These are phyloP conservation scores for Plumapathes pennacea DNA, from an alignment of 92 coral and sea anemone genomes.

Conservation along the genomic window DNA sequence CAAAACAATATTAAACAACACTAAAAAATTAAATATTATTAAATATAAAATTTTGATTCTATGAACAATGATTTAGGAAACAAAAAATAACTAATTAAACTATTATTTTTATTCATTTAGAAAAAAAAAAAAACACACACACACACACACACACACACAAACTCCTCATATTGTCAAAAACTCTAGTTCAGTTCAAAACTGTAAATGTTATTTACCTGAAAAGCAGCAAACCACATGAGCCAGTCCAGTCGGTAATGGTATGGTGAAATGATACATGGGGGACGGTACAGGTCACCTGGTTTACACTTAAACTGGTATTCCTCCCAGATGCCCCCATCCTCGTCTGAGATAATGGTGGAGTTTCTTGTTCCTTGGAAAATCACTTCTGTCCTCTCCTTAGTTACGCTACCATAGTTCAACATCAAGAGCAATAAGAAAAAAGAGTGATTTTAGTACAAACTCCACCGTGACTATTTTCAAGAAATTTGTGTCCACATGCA, in stretches of 20 bases:
- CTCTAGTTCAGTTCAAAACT: neutral
- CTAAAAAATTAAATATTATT: too few relatives aligned
- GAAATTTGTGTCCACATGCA: too few relatives aligned
- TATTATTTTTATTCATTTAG: neutral
- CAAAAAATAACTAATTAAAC: too few relatives aligned
- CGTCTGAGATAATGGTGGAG: constrained; percentile 70
- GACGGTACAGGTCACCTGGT: constrained; percentile 76
- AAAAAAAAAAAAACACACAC: neutral
- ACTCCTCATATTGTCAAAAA: neutral
- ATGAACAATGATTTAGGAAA: too few relatives aligned
- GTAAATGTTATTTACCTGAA: constrained; percentile 94
- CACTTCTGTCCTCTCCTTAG: constrained; percentile 96
- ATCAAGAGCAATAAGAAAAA: too few relatives aligned
- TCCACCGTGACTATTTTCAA: too few relatives aligned
- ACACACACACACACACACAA: neutral
- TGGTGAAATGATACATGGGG: constrained; percentile 95
- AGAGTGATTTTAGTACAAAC: too few relatives aligned
- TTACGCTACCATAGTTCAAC: too few relatives aligned
- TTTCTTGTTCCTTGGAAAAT: constrained; percentile 94
- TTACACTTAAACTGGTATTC: constrained; percentile 95
- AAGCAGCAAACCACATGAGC: constrained; percentile 99
- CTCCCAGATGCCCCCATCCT: constrained; percentile 84
- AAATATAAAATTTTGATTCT: too few relatives aligned
- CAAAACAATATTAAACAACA: too few relatives aligned
- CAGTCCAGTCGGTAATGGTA: constrained; percentile 98